phyloP scores from a whole-genome alignment of 2,797 vertebrate genomes.

The Pipistrellus kuhlii region DNA sequence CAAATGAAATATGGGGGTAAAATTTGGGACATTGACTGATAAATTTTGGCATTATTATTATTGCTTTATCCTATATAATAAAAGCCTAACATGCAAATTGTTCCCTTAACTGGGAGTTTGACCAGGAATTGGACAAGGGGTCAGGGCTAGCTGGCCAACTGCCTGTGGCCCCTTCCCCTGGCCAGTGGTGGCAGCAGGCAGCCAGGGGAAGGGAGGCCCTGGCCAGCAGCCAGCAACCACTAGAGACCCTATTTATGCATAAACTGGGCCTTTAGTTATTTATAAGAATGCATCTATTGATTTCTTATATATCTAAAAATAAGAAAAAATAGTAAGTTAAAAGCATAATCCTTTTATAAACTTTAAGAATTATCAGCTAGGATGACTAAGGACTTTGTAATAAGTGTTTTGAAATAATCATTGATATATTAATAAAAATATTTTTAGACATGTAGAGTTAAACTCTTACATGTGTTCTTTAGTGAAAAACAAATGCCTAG shows the following conservation, averaged over 20 bases:
- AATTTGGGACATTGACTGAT: background rate
- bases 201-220: no score
- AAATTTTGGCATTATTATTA: background rate
- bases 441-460: background rate
- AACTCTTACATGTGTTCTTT: background rate
- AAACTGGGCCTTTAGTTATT: background rate
- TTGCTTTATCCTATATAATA: background rate
- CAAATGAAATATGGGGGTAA: background rate
- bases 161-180: no score
- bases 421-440: background rate
- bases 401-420: background rate
- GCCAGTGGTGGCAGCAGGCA: no score
- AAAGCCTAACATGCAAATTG: no score
- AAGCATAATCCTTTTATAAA: background rate
- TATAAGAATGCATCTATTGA: background rate
- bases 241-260: no score
- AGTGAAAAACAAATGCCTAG: background rate
- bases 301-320: background rate
- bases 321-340: background rate
- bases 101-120: no score
- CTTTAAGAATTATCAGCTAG: background rate
- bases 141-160: no score
- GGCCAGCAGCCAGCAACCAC: no score
- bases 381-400: background rate
- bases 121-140: no score